Evolutionary conservation across 2,888 invertebrate genomes (phyloP).

Genomic region (Drosophila macrospina): DNA sequence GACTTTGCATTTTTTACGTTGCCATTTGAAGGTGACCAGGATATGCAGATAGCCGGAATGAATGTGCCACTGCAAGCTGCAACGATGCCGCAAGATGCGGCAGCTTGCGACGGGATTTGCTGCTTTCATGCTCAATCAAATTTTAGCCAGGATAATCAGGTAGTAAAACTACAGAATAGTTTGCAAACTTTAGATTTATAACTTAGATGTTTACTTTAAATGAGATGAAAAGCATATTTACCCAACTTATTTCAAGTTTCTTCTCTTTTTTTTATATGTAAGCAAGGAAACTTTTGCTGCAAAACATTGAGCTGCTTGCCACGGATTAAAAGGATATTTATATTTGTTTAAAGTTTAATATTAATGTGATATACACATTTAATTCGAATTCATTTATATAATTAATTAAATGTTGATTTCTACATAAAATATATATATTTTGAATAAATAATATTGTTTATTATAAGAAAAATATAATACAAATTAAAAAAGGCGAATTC

Average conservation of each 20-base stretch:
- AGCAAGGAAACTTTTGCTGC: background rate
- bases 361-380: too few species aligned
- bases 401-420: too few species aligned
- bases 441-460: too few species aligned
- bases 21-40: constrained; percentile 11
- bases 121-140: constrained; percentile 7
- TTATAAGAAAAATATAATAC: too few species aligned
- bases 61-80: constrained; percentile 7
- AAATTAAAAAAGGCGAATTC: too few species aligned
- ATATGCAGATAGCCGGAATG: constrained; percentile 8
- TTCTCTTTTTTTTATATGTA: background rate
- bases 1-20: constrained; percentile 26
- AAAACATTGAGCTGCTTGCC: background rate
- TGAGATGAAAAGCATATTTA: constrained; percentile 3
- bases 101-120: constrained; percentile 10
- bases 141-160: constrained; percentile 5
- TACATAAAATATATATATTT: too few species aligned
- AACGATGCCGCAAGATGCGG: background rate
- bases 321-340: background rate
- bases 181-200: background rate
- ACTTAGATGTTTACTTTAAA: background rate
- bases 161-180: background rate
- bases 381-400: too few species aligned
- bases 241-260: background rate
- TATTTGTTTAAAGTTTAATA: too few species aligned